Evolutionary conservation across 64 coral and sea anemone species (phyloP), one percentile per base, ranked within the genome.

Genomic region (Stichodactyla mertensii): DNA sequence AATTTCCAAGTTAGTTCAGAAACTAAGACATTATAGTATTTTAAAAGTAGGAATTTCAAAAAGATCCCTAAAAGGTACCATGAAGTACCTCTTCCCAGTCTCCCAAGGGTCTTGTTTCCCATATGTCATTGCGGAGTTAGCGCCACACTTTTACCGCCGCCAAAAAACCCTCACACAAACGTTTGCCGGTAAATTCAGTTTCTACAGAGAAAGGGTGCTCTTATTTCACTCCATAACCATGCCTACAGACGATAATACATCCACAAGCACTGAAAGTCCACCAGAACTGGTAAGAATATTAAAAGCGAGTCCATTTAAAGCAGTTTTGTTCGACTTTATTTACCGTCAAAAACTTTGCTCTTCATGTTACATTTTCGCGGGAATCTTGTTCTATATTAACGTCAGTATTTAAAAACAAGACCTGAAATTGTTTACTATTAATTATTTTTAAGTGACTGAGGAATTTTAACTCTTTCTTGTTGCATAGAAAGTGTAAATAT

Each of bases 211-310:
- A 85, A 83, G 18, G 2, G 64, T 55, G 1, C 6, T 10, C 16
- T 54, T 19, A 81, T n/a, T 8, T 81, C 52, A 81, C 53, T 81
- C 62, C 24, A 57, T 56, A 90, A 97, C 71, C 61, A 92, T 97
- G 94, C 94, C 94, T 87, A 60, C 88, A 16, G 88, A 92, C 57
- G 91, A 89, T 1, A 83, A 83, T 71, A 77, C 55, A 1, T 97
- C 94, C 26, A 90, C 94, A 10, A 97, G 91, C 7, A 97, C 90
- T 66, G 94, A 90, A 84, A 97, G 94, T 52, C 88, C 94, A 11
- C 79, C 87, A 85, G 91, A 97, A 26, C 79, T 87, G 94, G 94
- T 97, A 93, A 26, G 16, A 51, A 85, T 58, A 64, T 81, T 0
- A 57, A 20, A 82, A 18, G 52, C 10, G 22, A 5, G 13, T 82